A percentile compares a stretch with the other conserved stretches of the same genome.
phyloP scores from a whole-genome alignment of 2,797 vertebrate genomes.

The Leuciscus waleckii region DNA sequence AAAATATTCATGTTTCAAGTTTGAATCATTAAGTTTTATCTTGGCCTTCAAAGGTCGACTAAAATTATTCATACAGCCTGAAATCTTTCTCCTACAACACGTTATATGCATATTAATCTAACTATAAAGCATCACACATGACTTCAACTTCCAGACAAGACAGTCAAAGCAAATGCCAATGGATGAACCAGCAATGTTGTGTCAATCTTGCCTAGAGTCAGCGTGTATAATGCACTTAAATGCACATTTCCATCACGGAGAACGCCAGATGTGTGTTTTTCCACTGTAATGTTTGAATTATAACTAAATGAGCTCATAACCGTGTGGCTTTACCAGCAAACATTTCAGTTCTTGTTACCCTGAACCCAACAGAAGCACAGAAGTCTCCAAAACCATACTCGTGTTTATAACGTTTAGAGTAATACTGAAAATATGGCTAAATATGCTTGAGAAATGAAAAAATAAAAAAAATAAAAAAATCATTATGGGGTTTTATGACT shows the following conservation, averaged over 20 bases:
- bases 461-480: neutral
- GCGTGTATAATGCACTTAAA: neutral
- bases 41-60: neutral
- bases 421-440: neutral
- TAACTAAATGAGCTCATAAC: conserved; percentile 26
- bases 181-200: neutral
- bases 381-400: neutral
- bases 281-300: conserved; percentile 33
- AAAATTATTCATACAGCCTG: neutral
- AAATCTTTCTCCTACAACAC: neutral
- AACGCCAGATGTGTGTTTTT: neutral
- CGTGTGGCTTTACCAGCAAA: conserved; percentile 19
- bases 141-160: neutral
- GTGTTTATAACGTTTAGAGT: conserved; percentile 12
- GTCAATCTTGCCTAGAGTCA: neutral
- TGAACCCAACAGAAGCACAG: conserved; percentile 20
- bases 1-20: neutral
- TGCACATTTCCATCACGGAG: neutral
- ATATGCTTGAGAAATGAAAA: neutral
- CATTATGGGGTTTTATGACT: neutral
- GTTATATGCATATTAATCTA: neutral
- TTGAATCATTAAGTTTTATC: neutral
- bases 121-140: neutral
- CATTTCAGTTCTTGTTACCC: conserved; percentile 35
- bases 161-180: neutral